Evolutionary conservation across 2,113 vertebrate genomes (phyloP).

Genomic region (Natator depressus): DNA sequence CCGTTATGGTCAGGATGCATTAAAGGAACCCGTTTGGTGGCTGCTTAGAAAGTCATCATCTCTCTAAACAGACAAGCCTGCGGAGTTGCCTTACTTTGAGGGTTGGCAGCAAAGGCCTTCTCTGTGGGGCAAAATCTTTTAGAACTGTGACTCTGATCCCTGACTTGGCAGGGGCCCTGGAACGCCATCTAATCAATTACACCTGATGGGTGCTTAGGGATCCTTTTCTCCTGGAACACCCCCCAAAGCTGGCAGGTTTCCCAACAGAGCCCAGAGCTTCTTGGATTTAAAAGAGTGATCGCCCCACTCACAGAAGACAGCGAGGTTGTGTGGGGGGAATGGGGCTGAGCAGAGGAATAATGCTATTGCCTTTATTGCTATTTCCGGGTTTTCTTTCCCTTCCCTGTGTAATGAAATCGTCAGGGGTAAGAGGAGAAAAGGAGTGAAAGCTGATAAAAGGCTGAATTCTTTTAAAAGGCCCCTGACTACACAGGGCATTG

Average conservation of each 20-base stretch:
- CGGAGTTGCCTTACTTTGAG: neutral
- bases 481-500: neutral
- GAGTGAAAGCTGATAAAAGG: neutral
- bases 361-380: neutral
- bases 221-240: neutral
- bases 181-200: neutral
- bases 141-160: neutral
- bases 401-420: neutral
- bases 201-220: neutral
- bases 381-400: neutral
- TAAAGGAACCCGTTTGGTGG: neutral
- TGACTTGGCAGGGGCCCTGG: neutral
- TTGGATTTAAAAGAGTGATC: neutral
- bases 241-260: neutral
- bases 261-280: neutral
- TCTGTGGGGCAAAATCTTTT: neutral
- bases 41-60: neutral
- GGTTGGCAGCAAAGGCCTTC: neutral
- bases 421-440: neutral
- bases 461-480: neutral
- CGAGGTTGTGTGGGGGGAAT: neutral
- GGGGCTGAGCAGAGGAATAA: neutral
- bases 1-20: neutral
- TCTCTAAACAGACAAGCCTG: too few species aligned
- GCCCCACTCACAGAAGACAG: neutral